Evolutionary conservation across 2,888 invertebrate genomes (phyloP).

Genomic region (Nomada ferruginata): DNA sequence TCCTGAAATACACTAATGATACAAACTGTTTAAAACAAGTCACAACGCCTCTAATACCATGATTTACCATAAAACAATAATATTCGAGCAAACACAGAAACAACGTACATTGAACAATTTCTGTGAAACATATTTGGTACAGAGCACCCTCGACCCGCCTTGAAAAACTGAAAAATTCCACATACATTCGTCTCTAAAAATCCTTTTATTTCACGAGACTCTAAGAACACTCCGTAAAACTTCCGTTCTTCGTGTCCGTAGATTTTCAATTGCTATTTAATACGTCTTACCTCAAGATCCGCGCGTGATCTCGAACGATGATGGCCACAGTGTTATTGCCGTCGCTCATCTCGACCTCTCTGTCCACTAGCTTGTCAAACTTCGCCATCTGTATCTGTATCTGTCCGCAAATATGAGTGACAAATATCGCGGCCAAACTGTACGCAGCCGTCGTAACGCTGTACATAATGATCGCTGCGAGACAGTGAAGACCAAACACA

Average conservation of each 20-base stretch:
- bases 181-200: too few species aligned
- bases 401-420: constrained; percentile 70
- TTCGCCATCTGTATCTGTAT: constrained; percentile 57
- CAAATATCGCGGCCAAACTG: constrained; percentile 65
- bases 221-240: not conserved
- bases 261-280: not conserved
- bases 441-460: constrained; percentile 58
- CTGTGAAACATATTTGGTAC: constrained; percentile 67
- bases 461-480: constrained; percentile 53
- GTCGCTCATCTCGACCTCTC: not conserved
- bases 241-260: not conserved
- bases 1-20: constrained; percentile 10
- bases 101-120: constrained; percentile 77
- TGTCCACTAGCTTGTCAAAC: constrained; percentile 11
- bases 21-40: not conserved
- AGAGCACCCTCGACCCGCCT: constrained; percentile 6
- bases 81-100: constrained; percentile 78
- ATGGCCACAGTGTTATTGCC: constrained; percentile 9
- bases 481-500: constrained; percentile 54
- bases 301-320: constrained; percentile 62
- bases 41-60: too few species aligned
- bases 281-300: constrained; percentile 25
- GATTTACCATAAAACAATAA: constrained; percentile 75
- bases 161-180: constrained; percentile 28
- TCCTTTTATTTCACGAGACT: not conserved